Evolutionary conservation across 1,140 invertebrate species (phyloP).

Genomic region (Papilio polyxenes): DNA sequence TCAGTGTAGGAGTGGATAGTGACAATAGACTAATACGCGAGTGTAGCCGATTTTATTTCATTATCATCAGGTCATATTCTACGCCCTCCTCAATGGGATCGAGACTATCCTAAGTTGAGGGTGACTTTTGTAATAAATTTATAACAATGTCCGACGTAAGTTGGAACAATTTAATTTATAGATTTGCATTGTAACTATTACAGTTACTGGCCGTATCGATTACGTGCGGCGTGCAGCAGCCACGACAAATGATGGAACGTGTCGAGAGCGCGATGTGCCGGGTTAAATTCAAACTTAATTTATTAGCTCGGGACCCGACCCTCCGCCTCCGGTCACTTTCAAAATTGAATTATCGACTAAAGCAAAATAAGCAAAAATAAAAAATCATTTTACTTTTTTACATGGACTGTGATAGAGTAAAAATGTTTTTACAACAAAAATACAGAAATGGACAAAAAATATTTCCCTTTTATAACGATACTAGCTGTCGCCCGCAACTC

Average conservation of each 20-base stretch:
- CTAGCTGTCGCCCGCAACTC: no score
- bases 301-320: constrained; percentile 9
- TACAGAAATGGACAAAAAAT: not conserved
- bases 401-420: not conserved
- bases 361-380: not conserved
- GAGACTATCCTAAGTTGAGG: no score
- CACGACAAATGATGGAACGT: constrained; percentile 11
- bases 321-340: constrained; percentile 2
- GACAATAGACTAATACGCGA: no score
- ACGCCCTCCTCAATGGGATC: no score
- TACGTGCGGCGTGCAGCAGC: not conserved
- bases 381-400: not conserved
- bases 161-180: not conserved
- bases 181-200: not conserved
- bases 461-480: not conserved
- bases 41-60: no score
- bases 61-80: no score
- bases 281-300: constrained; percentile 24
- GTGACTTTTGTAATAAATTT: no score
- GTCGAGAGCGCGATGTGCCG: constrained; percentile 15
- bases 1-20: no score
- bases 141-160: no score
- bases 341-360: constrained; percentile 23
- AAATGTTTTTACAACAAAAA: not conserved
- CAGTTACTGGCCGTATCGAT: not conserved